phyloP scores from a whole-genome alignment of 2,888 invertebrate genomes.

The Tetrapedia diversipes region DNA sequence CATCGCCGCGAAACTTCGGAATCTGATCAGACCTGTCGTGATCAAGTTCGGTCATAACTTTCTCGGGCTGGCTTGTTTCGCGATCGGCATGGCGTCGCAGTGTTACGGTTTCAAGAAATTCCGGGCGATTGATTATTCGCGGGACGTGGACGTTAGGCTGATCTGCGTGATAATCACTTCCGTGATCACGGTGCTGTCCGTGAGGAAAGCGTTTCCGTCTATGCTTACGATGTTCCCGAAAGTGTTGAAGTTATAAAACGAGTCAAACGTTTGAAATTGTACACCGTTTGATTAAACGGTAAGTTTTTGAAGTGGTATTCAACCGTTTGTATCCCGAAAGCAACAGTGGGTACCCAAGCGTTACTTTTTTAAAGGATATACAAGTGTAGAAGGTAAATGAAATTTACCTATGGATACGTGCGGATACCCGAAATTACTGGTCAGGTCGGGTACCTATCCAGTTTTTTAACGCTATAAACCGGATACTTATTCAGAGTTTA shows the following conservation, averaged over 20 bases:
- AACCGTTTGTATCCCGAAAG: no score
- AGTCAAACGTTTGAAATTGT: not conserved
- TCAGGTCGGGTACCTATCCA: no score
- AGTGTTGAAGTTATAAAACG: not conserved
- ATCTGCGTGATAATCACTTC: constrained; percentile 56
- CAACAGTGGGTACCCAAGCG: no score
- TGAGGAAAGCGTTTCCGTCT: constrained; percentile 63
- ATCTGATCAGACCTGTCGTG: constrained; percentile 83
- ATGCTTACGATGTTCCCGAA: not conserved
- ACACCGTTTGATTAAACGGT: no score
- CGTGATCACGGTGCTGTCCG: constrained; percentile 67
- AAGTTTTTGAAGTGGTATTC: no score
- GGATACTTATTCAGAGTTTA: no score
- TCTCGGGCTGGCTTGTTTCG: constrained; percentile 84
- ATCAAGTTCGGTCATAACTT: constrained; percentile 84
- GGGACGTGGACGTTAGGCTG: constrained; percentile 31
- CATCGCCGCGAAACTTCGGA: constrained; percentile 84
- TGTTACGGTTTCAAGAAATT: constrained; percentile 72
- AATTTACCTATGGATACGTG: no score
- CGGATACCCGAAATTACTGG: no score
- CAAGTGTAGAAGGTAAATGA: no score
- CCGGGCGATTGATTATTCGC: constrained; percentile 52
- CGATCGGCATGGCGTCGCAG: constrained; percentile 84
- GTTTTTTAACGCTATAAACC: no score
- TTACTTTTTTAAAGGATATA: no score